phyloP scores from a whole-genome alignment of 2,888 invertebrate species.

The Drosophila ustulata region DNA sequence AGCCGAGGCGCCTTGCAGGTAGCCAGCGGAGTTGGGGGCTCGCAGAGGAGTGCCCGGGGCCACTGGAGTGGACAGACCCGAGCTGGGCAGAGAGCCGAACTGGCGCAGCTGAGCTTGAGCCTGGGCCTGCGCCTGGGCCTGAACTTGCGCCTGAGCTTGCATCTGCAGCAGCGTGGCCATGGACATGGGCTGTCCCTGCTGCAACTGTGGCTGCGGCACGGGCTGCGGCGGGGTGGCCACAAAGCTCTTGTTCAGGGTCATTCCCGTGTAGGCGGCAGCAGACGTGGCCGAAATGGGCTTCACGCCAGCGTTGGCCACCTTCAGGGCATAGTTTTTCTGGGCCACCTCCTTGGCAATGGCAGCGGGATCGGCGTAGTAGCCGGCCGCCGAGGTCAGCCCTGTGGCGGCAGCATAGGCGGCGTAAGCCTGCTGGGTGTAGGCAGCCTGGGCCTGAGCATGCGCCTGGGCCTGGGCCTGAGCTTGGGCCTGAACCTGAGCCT shows the following conservation, averaged over 20 bases:
- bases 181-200: constrained; percentile 56
- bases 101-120: constrained; percentile 63
- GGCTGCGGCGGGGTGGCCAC: constrained; percentile 60
- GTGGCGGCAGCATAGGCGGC: constrained; percentile 69
- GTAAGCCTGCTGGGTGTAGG: constrained; percentile 70
- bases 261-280: constrained; percentile 88
- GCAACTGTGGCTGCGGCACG: constrained; percentile 53
- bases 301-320: constrained; percentile 85
- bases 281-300: constrained; percentile 74
- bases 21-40: constrained; percentile 55
- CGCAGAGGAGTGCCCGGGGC: constrained; percentile 70
- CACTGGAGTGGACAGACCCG: constrained; percentile 69
- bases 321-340: constrained; percentile 92
- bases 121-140: constrained; percentile 44
- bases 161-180: constrained; percentile 65
- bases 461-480: constrained; percentile 65
- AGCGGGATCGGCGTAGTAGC: constrained; percentile 86
- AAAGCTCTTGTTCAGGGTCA: constrained; percentile 88
- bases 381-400: constrained; percentile 68
- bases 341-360: constrained; percentile 92
- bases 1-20: constrained; percentile 55
- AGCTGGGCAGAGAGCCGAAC: constrained; percentile 59
- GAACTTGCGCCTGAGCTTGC: constrained; percentile 55
- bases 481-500: constrained; percentile 55
- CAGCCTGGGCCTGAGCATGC: constrained; percentile 68